Conservation (phyloP, 2,888 invertebrate genomes). For the Kryphioiulus occultus region DNA sequence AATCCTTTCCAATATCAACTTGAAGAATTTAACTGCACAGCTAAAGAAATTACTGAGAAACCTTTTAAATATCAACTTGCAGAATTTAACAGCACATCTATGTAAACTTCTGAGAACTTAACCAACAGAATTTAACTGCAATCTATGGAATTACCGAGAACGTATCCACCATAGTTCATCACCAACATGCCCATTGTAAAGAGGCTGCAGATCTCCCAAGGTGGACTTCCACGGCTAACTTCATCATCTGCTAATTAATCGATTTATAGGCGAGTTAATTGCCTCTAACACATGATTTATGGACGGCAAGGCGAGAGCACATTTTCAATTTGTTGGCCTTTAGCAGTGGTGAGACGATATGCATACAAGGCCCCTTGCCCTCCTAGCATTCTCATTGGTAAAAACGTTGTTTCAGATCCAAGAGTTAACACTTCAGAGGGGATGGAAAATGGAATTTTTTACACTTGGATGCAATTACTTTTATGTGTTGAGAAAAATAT, state of each 20-base stretch:
- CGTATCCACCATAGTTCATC: too few relatives aligned
- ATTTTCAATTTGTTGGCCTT: background rate
- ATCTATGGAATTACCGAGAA: too few relatives aligned
- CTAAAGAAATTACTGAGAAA: too few relatives aligned
- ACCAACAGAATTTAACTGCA: too few relatives aligned
- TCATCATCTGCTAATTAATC: background rate
- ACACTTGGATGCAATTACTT: background rate
- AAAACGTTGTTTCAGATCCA: background rate
- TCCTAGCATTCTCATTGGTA: background rate
- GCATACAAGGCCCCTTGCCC: background rate
- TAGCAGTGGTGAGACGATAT: background rate
- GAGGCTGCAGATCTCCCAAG: background rate
- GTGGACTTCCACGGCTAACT: background rate
- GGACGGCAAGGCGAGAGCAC: background rate
- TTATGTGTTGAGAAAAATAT: background rate
- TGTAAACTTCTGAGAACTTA: too few relatives aligned
- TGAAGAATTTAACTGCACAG: too few relatives aligned
- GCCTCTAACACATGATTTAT: slow-evolving; percentile 17
- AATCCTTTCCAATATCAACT: too few relatives aligned
- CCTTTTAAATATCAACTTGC: too few relatives aligned
- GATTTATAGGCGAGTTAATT: slow-evolving; percentile 18
- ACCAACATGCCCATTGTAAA: background rate
- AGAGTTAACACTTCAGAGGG: background rate
- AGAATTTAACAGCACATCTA: too few relatives aligned
- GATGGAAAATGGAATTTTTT: slow-evolving; percentile 16